Evolutionary conservation across 2,888 invertebrate species (phyloP).

Genomic region (Erebia epiphron): DNA sequence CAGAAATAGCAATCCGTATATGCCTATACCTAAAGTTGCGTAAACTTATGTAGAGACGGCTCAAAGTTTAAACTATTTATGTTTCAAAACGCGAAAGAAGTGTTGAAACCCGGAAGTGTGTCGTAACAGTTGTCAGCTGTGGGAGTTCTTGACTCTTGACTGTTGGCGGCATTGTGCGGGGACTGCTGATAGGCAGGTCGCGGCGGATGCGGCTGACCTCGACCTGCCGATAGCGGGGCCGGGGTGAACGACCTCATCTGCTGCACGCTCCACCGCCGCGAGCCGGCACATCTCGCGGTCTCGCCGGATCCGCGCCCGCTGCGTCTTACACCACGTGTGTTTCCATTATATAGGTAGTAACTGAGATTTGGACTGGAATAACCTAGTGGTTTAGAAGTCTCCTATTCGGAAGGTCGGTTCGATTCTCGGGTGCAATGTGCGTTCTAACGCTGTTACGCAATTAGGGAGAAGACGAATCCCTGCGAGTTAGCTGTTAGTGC

Average conservation of each 20-base stretch:
- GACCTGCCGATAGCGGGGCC: slow-evolving; percentile 6
- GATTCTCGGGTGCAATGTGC: too few relatives aligned
- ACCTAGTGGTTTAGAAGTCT: too few relatives aligned
- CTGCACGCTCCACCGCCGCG: neutral
- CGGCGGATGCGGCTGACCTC: slow-evolving; percentile 4
- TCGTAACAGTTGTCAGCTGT: neutral
- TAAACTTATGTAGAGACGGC: too few relatives aligned
- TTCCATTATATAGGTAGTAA: neutral
- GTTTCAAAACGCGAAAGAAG: neutral
- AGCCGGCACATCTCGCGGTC: neutral
- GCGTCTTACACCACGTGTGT: neutral
- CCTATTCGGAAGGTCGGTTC: too few relatives aligned
- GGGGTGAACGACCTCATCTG: neutral
- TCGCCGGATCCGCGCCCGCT: neutral
- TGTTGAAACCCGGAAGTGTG: neutral
- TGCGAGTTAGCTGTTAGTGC: too few relatives aligned
- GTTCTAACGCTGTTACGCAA: too few relatives aligned
- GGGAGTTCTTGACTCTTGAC: neutral
- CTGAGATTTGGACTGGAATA: neutral
- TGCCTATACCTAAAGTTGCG: too few relatives aligned
- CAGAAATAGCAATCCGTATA: too few relatives aligned
- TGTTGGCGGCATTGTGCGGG: neutral
- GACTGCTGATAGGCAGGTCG: neutral
- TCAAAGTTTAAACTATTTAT: neutral
- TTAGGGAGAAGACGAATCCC: too few relatives aligned